Base-by-base conservation (phyloP, 2,797 vertebrate species). In the Pangasius macronema region DNA sequence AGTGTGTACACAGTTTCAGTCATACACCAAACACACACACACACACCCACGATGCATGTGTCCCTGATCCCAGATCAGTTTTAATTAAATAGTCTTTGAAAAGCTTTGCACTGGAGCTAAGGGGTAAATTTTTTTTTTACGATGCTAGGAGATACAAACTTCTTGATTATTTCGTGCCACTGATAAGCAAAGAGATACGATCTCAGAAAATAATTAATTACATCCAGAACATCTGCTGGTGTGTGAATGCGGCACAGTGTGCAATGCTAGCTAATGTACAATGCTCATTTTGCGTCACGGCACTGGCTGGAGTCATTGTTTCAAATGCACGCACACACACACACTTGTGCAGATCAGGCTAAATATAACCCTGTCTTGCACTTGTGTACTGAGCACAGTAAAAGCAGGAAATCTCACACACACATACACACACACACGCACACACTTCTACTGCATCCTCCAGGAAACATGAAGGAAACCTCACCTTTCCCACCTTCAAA, bases 1-100 rank as follows among this genome's bases (percentile, higher is more conserved):
- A 96, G 98, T 99, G 94, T 95, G 98, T 94, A 11, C 11, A 33
- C 16, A 49, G 6, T n/a, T n/a, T 63, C 51, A 22, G 3, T 33
- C 18, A 7, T 59, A 59, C 9, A 36, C 51, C n/a, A 55, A 10
- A n/a, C 22, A 46, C 39, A 72, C 36, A 39, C 22, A 11, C 8
- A 42, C 30, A 57, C 49, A 61, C 63, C 24, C 8, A 30, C 13
- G 13, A 79, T 0, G 3, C 36, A 2, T 10, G 22, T 79, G 16
- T 55, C 51, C 18, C n/a, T 42, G 33, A 5, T 42, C 18, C 22
- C 55, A 16, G 51, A 53, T 79, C 30, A 36, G 30, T 57, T 79
- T 57, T 3, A 36, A 36, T 0, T 9, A 22, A 57, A 55, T 5
- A 57, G 4, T 36, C n/a, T 33, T 36, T 33, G n/a, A 33, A 79